Conservation (phyloP, 1,140 invertebrate genomes). For the Oppia nitens region DNA sequence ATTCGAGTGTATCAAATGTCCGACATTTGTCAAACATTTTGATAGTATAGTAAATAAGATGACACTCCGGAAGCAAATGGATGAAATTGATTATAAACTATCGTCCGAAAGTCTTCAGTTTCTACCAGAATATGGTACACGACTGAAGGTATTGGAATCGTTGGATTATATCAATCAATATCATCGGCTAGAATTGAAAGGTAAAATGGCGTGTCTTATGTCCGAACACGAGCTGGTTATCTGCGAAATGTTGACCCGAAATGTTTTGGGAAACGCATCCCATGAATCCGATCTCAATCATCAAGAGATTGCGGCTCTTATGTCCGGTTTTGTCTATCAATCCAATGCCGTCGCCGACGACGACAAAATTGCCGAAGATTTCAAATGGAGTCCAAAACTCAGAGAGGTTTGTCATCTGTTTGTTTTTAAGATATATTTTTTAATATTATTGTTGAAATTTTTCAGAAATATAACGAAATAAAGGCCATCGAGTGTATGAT, state of each 20-base stretch:
- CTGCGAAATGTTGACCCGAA: slow-evolving; percentile 86
- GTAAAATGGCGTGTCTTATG: slow-evolving; percentile 87
- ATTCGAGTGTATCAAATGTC: slow-evolving; percentile 30
- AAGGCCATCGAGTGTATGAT: slow-evolving; percentile 36
- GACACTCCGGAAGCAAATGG: slow-evolving; percentile 48
- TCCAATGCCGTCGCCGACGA: slow-evolving; percentile 44
- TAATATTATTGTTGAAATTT: slow-evolving; percentile 22
- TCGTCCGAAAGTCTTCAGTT: slow-evolving; percentile 67
- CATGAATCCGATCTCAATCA: slow-evolving; percentile 48
- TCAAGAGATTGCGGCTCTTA: slow-evolving; percentile 74
- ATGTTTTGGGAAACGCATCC: slow-evolving; percentile 46
- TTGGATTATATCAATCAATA: slow-evolving; percentile 49
- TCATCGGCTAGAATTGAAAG: slow-evolving; percentile 61
- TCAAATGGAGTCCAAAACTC: slow-evolving; percentile 1
- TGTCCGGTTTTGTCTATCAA: slow-evolving; percentile 84
- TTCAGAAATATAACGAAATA: slow-evolving; percentile 38
- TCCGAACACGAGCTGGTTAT: slow-evolving; percentile 78
- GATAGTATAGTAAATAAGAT: slow-evolving; percentile 27
- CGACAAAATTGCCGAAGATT: slow-evolving; percentile 21
- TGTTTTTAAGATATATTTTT: slow-evolving; percentile 7
- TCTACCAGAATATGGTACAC: slow-evolving; percentile 71
- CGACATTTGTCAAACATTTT: slow-evolving; percentile 30
- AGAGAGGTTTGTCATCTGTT: slow-evolving; percentile 24
- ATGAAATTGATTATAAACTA: slow-evolving; percentile 49
- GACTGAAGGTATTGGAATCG: slow-evolving; percentile 57